phyloP scores from a whole-genome alignment of 1,140 invertebrate genomes.

The Drosophila tristis region DNA sequence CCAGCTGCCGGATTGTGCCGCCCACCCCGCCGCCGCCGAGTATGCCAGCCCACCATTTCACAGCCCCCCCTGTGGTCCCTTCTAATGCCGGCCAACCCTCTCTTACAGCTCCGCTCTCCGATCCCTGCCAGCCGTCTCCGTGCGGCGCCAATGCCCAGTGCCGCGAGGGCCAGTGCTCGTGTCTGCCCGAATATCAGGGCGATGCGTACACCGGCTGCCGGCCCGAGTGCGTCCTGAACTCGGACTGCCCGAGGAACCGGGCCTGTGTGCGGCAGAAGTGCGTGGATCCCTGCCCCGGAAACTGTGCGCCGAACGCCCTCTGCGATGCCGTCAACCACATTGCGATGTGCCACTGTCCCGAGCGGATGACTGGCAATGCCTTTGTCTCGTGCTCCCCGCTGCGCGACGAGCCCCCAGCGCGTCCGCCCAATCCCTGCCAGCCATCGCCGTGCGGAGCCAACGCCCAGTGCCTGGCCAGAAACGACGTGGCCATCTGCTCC shows the following conservation, averaged over 20 bases:
- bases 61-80: slow-evolving; percentile 41
- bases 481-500: slow-evolving; percentile 90
- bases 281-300: slow-evolving; percentile 90
- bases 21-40: slow-evolving; percentile 81
- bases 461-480: slow-evolving; percentile 89
- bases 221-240: slow-evolving; percentile 90
- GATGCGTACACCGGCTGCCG: slow-evolving; percentile 91
- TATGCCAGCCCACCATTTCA: slow-evolving; percentile 29
- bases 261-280: slow-evolving; percentile 94
- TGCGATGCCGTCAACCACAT: slow-evolving; percentile 91
- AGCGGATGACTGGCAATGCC: slow-evolving; percentile 91
- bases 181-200: slow-evolving; percentile 89
- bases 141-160: slow-evolving; percentile 91
- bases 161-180: slow-evolving; percentile 90
- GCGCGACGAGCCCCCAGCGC: slow-evolving; percentile 45
- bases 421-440: slow-evolving; percentile 87
- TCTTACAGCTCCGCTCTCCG: slow-evolving; percentile 81
- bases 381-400: slow-evolving; percentile 79
- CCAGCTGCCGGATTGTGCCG: slow-evolving; percentile 85
- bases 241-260: slow-evolving; percentile 90
- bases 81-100: slow-evolving; percentile 57
- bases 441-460: slow-evolving; percentile 92
- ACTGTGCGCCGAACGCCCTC: slow-evolving; percentile 90
- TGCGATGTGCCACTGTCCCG: slow-evolving; percentile 90
- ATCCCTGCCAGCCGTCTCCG: slow-evolving; percentile 88